These are phyloP conservation scores for Phasia obesa DNA, from an alignment of 2,888 invertebrate species.

Conservation along the genomic window DNA sequence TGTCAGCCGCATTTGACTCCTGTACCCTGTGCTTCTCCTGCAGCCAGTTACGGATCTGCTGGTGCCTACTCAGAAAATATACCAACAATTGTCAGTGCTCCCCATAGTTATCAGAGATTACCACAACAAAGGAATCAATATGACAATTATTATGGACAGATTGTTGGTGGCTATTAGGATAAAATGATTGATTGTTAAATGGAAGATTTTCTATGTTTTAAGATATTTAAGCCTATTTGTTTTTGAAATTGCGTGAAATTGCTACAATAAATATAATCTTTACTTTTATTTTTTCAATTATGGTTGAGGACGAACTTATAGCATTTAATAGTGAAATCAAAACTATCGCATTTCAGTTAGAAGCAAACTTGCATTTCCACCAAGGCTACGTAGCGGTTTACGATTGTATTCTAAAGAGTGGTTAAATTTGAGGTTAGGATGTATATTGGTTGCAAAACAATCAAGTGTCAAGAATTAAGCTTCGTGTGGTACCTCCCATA, in stretches of 20 bases:
- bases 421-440: too few species aligned
- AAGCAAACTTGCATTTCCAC: too few species aligned
- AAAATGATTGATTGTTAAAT: neutral
- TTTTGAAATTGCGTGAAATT: neutral
- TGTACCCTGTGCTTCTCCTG: constrained; percentile 42
- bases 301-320: too few species aligned
- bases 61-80: constrained; percentile 54
- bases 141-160: constrained; percentile 37
- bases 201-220: neutral
- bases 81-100: constrained; percentile 54
- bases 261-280: too few species aligned
- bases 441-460: too few species aligned
- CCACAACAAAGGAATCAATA: constrained; percentile 39
- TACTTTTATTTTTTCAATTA: too few species aligned
- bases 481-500: too few species aligned
- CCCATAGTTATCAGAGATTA: constrained; percentile 49
- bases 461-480: too few species aligned
- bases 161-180: neutral
- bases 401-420: too few species aligned
- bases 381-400: too few species aligned
- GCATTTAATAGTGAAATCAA: too few species aligned
- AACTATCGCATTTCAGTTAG: too few species aligned
- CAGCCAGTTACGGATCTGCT: constrained; percentile 40
- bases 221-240: neutral
- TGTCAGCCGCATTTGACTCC: constrained; percentile 64